These are phyloP conservation scores for Leptinotarsa rubiginosa DNA, from an alignment of 2,888 invertebrate species.

Conservation along the genomic window DNA sequence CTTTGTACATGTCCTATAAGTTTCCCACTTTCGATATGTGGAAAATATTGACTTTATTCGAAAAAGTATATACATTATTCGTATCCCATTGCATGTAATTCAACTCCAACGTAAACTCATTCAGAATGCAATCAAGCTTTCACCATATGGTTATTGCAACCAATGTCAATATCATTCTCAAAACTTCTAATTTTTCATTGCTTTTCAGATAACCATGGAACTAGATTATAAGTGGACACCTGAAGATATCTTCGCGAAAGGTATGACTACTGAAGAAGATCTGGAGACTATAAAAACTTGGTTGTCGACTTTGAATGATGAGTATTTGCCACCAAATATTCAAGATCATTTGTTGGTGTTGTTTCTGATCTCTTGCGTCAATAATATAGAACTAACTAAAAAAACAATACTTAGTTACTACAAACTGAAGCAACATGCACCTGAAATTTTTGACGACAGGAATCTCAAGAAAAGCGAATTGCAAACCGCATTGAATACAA, in stretches of 20 bases:
- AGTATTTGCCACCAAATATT: slow-evolving; percentile 58
- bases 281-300: slow-evolving; percentile 47
- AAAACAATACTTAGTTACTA: slow-evolving; percentile 76
- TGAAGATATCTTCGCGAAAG: slow-evolving; percentile 54
- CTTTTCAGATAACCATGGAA: slow-evolving; percentile 15
- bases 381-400: slow-evolving; percentile 71
- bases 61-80: too few relatives aligned
- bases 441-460: slow-evolving; percentile 75
- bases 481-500: slow-evolving; percentile 37
- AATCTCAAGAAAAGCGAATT: slow-evolving; percentile 58
- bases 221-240: slow-evolving; percentile 52
- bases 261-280: slow-evolving; percentile 48
- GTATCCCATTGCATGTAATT: too few relatives aligned
- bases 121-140: too few relatives aligned
- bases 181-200: too few relatives aligned
- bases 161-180: too few relatives aligned
- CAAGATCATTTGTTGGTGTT: slow-evolving; percentile 74
- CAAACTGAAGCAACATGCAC: slow-evolving; percentile 70
- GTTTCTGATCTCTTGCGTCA: slow-evolving; percentile 76
- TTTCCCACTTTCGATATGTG: too few relatives aligned
- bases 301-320: slow-evolving; percentile 53
- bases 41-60: too few relatives aligned
- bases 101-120: too few relatives aligned
- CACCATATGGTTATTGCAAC: too few relatives aligned
- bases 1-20: too few relatives aligned